Percentiles rank a stretch among this genome's conserved stretches.
phyloP scores from a whole-genome alignment of 1,140 invertebrate genomes.

The Elymnias hypermnestra region DNA sequence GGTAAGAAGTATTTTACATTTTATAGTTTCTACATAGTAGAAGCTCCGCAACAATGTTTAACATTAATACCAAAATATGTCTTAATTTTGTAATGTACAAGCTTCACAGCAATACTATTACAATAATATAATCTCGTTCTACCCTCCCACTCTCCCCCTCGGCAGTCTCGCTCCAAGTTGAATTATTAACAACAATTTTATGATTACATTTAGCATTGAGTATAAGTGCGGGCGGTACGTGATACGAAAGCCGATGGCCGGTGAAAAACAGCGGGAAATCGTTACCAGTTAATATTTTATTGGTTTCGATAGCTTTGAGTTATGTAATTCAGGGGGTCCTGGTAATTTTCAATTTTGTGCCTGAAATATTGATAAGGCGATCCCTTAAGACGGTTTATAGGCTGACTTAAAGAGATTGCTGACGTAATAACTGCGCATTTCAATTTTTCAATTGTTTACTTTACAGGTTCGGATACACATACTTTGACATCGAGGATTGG shows the following conservation, averaged over 20 bases:
- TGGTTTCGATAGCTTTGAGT: slow-evolving; percentile 67
- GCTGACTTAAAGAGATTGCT: slow-evolving; percentile 20
- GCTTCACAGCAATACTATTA: background rate
- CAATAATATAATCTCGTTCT: background rate
- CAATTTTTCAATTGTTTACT: no score
- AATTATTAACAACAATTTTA: slow-evolving; percentile 75
- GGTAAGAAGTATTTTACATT: no score
- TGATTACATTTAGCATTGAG: slow-evolving; percentile 69
- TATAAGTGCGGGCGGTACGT: slow-evolving; percentile 57
- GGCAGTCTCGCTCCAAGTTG: slow-evolving; percentile 37
- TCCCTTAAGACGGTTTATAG: slow-evolving; percentile 22
- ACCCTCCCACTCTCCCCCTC: slow-evolving; percentile 19
- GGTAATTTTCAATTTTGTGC: slow-evolving; percentile 70
- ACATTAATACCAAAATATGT: no score
- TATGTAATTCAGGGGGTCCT: slow-evolving; percentile 43
- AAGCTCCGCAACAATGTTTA: no score
- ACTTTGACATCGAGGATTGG: no score
- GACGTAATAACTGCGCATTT: no score
- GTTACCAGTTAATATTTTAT: slow-evolving; percentile 69
- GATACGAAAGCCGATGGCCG: slow-evolving; percentile 49
- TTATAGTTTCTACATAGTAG: no score
- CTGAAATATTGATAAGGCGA: slow-evolving; percentile 64
- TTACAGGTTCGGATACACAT: no score
- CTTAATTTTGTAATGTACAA: background rate
- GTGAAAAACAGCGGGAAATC: slow-evolving; percentile 65